These are phyloP conservation scores for Hapalemur alaotrensis DNA, from an alignment of 2,797 vertebrate genomes.

Conservation along the genomic window DNA sequence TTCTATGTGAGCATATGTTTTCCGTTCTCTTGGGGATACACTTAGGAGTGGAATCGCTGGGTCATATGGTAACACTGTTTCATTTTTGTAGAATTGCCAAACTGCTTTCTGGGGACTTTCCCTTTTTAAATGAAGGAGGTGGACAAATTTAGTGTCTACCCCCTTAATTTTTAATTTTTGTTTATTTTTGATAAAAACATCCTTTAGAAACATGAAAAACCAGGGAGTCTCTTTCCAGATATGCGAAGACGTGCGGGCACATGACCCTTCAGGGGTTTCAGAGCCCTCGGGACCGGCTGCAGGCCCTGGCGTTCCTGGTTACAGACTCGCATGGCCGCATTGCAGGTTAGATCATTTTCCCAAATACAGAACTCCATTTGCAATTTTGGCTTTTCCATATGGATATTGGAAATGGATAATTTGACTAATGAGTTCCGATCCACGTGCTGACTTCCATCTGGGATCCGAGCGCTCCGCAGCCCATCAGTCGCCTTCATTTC, in stretches of 20 bases:
- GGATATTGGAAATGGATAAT: constrained; percentile 64
- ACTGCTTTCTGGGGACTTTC: background rate
- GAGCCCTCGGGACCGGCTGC: background rate
- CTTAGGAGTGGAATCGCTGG: background rate
- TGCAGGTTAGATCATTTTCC: constrained; percentile 30
- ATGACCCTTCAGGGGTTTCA: background rate
- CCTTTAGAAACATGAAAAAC: background rate
- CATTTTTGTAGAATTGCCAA: background rate
- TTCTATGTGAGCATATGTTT: background rate
- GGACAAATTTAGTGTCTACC: background rate
- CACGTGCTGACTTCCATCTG: constrained; percentile 74
- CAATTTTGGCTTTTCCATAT: constrained; percentile 28
- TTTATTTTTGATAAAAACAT: background rate
- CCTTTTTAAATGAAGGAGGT: background rate
- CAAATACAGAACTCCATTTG: background rate
- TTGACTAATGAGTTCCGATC: constrained; percentile 72
- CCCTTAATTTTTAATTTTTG: background rate
- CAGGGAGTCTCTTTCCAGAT: background rate
- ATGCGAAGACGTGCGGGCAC: background rate
- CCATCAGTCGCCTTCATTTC: constrained; percentile 68
- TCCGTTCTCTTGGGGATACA: background rate
- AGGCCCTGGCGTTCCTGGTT: background rate
- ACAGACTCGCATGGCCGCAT: background rate
- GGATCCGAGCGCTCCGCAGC: constrained; percentile 56
- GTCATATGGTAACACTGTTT: background rate